These are phyloP conservation scores for Ramphastos sulfuratus DNA, from an alignment of 2,113 vertebrate genomes.

Conservation along the genomic window DNA sequence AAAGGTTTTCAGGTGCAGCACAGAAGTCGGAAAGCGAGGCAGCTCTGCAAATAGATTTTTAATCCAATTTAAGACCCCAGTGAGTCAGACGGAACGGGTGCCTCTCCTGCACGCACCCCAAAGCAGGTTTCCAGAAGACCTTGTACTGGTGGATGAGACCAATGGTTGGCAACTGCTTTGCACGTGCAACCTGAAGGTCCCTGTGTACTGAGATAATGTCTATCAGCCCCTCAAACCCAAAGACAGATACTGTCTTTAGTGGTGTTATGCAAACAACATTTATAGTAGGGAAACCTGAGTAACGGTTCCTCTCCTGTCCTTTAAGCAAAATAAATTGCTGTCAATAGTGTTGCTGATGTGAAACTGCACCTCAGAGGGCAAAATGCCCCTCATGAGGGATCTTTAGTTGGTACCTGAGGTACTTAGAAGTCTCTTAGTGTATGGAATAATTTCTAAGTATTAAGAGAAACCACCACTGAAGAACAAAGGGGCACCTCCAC, in stretches of 20 bases:
- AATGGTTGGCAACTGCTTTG: neutral
- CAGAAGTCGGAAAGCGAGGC: conserved; percentile 15
- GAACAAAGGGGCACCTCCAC: neutral
- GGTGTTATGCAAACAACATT: fast-evolving
- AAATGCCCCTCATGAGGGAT: fast-evolving
- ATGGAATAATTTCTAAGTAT: neutral
- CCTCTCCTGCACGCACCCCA: fast-evolving
- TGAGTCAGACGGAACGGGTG: fast-evolving
- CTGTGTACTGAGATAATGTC: neutral
- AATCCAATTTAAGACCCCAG: conserved; percentile 3
- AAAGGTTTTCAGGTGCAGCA: conserved; percentile 64
- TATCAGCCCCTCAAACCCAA: fast-evolving
- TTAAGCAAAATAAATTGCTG: neutral
- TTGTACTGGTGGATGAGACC: fast-evolving
- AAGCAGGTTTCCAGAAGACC: neutral
- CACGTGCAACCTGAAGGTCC: fast-evolving
- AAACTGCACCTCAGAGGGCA: neutral
- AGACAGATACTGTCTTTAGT: fast-evolving
- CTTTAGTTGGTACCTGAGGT: neutral
- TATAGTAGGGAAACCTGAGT: neutral
- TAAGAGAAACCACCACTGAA: neutral
- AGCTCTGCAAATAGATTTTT: conserved; percentile 34
- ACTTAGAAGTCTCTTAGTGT: neutral
- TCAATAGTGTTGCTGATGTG: fast-evolving
- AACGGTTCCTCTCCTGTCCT: neutral